Percentiles rank a stretch among this genome's conserved stretches.
phyloP scores from a whole-genome alignment of 2,113 vertebrate species.

The Osmerus mordax region DNA sequence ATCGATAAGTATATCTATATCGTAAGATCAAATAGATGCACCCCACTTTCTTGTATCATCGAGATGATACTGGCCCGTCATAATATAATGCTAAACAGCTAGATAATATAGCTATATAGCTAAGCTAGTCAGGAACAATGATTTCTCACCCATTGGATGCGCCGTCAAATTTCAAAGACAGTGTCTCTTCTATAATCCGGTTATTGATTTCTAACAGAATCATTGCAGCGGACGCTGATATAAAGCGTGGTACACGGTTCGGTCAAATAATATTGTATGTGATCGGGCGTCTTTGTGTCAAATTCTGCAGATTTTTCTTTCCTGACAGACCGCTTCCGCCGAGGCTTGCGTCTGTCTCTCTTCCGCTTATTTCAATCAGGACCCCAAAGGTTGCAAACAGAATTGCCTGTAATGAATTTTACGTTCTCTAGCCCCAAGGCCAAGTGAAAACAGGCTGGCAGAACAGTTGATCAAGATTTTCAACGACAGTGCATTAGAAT shows the following conservation, averaged over 20 bases:
- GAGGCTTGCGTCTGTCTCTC: constrained; percentile 59
- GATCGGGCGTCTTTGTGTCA: constrained; percentile 45
- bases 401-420: background rate
- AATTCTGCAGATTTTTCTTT: constrained; percentile 40
- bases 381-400: constrained; percentile 28
- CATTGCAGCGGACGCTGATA: constrained; percentile 75
- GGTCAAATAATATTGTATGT: constrained; percentile 11
- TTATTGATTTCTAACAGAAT: constrained; percentile 98
- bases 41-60: background rate
- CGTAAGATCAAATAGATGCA: too few relatives aligned
- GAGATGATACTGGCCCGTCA: background rate
- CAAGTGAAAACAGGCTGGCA: too few relatives aligned
- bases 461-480: too few relatives aligned
- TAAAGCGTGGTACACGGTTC: constrained; percentile 29
- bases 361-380: constrained; percentile 63
- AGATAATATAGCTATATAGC: constrained; percentile 21
- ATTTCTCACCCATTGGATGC: constrained; percentile 88
- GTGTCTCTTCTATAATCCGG: constrained; percentile 95
- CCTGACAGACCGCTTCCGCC: constrained; percentile 65
- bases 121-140: constrained; percentile 40
- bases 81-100: background rate
- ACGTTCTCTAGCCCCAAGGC: background rate
- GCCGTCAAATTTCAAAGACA: constrained; percentile 90
- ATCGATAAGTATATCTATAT: too few relatives aligned
- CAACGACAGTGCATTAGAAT: too few relatives aligned